Conservation (phyloP, 2,113 vertebrate genomes). For the Toxostoma redivivum region DNA sequence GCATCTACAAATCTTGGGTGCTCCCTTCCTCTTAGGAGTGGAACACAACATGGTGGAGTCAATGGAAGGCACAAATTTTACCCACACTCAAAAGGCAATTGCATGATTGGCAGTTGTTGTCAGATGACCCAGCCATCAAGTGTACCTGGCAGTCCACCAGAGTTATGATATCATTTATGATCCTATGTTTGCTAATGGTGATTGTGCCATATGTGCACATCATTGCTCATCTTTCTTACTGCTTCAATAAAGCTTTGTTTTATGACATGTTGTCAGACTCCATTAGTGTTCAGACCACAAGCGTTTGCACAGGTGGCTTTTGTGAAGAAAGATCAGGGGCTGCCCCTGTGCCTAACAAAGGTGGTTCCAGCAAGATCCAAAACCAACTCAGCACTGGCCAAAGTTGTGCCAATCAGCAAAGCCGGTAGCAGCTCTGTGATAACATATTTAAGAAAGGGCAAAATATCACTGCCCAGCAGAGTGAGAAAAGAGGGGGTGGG, state of each 20-base stretch:
- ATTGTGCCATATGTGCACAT: background rate
- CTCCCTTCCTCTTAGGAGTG: background rate
- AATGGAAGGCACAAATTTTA: background rate
- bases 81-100: background rate
- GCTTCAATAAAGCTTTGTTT: background rate
- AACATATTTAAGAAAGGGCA: background rate
- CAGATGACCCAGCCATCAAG: background rate
- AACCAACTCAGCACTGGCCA: background rate
- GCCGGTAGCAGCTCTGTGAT: background rate
- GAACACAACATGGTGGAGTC: background rate
- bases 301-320: background rate
- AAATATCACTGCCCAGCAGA: background rate
- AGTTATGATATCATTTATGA: background rate
- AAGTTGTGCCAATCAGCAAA: background rate
- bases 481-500: too few relatives aligned
- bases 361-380: background rate
- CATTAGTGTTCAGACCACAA: background rate
- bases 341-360: background rate
- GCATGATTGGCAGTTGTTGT: background rate
- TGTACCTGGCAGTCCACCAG: background rate
- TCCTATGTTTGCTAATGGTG: background rate
- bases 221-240: background rate
- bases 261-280: background rate
- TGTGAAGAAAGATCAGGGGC: background rate
- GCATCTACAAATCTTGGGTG: background rate